Base-by-base conservation (phyloP, 2,888 invertebrate species). In the Sepiola atlantica region DNA sequence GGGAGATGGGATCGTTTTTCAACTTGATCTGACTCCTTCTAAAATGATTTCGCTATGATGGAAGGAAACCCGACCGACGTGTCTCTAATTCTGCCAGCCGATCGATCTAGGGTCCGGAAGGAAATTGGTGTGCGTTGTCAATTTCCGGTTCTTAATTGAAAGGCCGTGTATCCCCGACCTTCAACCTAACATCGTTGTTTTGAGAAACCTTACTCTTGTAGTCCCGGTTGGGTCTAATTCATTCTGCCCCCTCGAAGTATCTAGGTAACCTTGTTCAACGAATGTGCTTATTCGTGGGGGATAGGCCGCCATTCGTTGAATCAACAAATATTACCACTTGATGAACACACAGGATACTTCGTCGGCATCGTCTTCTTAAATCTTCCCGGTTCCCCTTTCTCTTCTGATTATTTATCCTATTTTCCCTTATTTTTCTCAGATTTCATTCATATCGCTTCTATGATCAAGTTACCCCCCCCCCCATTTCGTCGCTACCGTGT, bases 81-180 rank as follows among this genome's bases (percentile, higher is more conserved):
- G n/a, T 14, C n/a, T 77, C 77, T n/a, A 77, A 32, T 77, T 77
- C n/a, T 77, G n/a, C 32, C n/a, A 77, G 32, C n/a, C 4, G 14
- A 77, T 77, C n/a, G 77, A 77, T 77, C 45, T 45, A 45, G n/a
- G 21, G n/a, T n/a, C 77, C n/a, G 77, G 77, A 77, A 77, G 77
- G 77, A 77, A 32, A 77, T 77, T 16, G n/a, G 77, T n/a, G n/a
- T n/a, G 1, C 77, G n/a, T 10, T 32, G 16, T 16, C 21, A 77
- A 77, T 77, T 77, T 77, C 77, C 77, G n/a, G 77, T 77, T n/a
- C n/a, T 77, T 77, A 32, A 77, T 77, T 77, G n/a, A 77, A 77
- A n/a, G n/a, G 6, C n/a, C 4, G n/a, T 0, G 77, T 45, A 45
- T 16, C 32, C 28, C 32, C n/a, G 77, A 77, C 77, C 32, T n/a